A percentile compares a stretch with the other conserved stretches of the same genome.
Evolutionary conservation across 2,113 vertebrate genomes (phyloP).

Genomic region (Ageneiosus marmoratus): DNA sequence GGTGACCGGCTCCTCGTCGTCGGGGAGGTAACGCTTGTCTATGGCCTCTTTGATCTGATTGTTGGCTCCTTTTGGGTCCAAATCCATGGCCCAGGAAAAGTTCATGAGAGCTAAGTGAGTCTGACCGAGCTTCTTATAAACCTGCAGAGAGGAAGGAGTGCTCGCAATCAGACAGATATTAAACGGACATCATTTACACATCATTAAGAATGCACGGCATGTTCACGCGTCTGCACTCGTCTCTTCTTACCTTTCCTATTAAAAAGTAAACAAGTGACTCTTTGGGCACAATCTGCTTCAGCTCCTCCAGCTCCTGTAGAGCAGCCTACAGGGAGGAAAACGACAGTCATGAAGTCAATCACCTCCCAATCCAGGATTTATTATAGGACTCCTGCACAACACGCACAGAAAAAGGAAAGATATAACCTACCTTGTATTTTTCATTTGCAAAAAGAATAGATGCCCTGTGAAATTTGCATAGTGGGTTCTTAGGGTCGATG

Average conservation of each 20-base stretch:
- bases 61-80: constrained; percentile 98
- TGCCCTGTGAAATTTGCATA: constrained; percentile 98
- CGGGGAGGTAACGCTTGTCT: constrained; percentile 95
- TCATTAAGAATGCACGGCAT: background rate
- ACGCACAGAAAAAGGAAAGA: too few species aligned
- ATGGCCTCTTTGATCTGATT: constrained; percentile 99
- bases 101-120: constrained; percentile 98
- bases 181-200: background rate
- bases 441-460: constrained; percentile 97
- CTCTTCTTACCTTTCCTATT: constrained; percentile 91
- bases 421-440: constrained; percentile 89
- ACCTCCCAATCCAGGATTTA: background rate
- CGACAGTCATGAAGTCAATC: background rate
- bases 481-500: constrained; percentile 96
- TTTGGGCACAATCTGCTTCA: constrained; percentile 99
- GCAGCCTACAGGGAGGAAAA: constrained; percentile 78
- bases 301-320: constrained; percentile 96
- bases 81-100: constrained; percentile 99
- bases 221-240: too few species aligned
- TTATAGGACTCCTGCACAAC: background rate
- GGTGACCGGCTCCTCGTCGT: constrained; percentile 89
- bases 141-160: constrained; percentile 66
- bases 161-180: background rate
- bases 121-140: constrained; percentile 98
- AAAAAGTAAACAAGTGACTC: constrained; percentile 99